Conservation (phyloP, 2,888 invertebrate genomes). For the Ophion ellenae region DNA sequence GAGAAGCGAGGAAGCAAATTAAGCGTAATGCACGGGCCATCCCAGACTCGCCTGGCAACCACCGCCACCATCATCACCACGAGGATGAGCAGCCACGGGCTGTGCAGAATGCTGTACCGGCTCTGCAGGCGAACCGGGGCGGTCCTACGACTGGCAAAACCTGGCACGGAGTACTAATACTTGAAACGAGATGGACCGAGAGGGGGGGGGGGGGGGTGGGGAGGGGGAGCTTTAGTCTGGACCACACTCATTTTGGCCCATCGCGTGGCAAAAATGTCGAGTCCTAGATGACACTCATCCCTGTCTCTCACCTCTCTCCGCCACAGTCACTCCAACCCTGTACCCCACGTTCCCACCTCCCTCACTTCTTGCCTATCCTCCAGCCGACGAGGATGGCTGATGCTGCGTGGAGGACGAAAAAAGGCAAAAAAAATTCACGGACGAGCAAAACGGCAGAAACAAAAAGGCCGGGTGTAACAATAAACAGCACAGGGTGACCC, state of each 20-base stretch:
- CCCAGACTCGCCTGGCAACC: conserved; percentile 52
- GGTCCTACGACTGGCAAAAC: conserved; percentile 56
- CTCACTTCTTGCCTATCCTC: background rate
- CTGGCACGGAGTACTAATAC: conserved; percentile 59
- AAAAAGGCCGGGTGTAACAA: conserved; percentile 52
- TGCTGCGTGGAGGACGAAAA: conserved; percentile 14
- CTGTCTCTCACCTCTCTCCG: conserved; percentile 50
- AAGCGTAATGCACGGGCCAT: conserved; percentile 70
- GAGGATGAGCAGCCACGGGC: conserved; percentile 43
- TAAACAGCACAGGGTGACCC: conserved; percentile 40
- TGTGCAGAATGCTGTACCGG: background rate
- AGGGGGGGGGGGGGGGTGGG: background rate
- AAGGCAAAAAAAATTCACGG: conserved; percentile 37
- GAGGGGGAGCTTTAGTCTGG: background rate
- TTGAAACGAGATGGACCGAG: conserved; percentile 22
- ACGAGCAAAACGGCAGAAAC: conserved; percentile 34
- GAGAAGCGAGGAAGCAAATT: conserved; percentile 71
- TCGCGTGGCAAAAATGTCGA: conserved; percentile 60
- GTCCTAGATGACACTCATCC: conserved; percentile 57
- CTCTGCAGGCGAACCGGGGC: conserved; percentile 48
- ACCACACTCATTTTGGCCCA: conserved; percentile 52
- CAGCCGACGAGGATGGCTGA: conserved; percentile 35
- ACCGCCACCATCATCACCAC: background rate
- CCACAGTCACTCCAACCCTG: conserved; percentile 33
- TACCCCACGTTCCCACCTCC: background rate